Percentiles rank a stretch among this genome's conserved stretches.
Evolutionary conservation across 1,140 invertebrate genomes (phyloP).

Genomic region (Megathymus violae): DNA sequence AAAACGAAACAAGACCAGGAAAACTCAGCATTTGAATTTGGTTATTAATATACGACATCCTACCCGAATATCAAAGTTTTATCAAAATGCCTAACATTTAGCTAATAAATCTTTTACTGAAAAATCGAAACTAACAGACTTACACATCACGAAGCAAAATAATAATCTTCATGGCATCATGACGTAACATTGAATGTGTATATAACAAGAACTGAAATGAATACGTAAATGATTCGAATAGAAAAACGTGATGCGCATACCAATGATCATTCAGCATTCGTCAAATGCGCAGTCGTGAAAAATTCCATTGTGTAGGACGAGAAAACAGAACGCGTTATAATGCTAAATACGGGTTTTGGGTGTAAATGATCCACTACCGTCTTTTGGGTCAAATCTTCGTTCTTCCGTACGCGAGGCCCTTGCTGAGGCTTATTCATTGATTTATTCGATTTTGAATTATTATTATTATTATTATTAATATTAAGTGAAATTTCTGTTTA

Average conservation of each 20-base stretch:
- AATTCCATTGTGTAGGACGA: background rate
- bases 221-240: constrained; percentile 11
- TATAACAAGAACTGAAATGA: background rate
- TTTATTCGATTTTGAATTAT: background rate
- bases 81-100: no score
- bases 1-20: no score
- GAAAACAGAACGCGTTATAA: constrained; percentile 14
- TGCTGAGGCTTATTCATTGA: background rate
- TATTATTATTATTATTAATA: background rate
- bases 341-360: constrained; percentile 15
- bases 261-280: background rate
- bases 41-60: no score
- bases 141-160: background rate
- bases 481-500: background rate
- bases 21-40: no score
- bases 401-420: background rate
- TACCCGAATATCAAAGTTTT: no score
- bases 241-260: background rate
- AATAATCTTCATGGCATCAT: background rate
- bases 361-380: constrained; percentile 15
- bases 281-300: constrained; percentile 6
- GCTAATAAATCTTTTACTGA: background rate
- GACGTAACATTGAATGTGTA: constrained; percentile 1
- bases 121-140: background rate
- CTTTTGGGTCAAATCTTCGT: constrained; percentile 12